Conservation (phyloP, 2,888 invertebrate species). For the Cephus pulcher region DNA sequence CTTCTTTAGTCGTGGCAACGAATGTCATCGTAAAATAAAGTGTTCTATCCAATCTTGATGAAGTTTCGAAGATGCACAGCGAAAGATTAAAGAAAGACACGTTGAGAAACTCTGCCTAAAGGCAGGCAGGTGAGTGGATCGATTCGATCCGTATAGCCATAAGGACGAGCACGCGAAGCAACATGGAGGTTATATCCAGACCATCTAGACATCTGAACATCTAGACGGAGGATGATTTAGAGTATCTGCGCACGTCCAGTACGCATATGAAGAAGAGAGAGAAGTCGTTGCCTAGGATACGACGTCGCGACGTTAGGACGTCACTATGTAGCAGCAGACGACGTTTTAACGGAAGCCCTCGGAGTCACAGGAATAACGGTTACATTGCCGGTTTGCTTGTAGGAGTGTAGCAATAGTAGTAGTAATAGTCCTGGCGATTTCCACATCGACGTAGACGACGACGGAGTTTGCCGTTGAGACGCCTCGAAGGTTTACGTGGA, state of each 20-base stretch:
- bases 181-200: neutral
- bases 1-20: neutral
- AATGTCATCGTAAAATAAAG: neutral
- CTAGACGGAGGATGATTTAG: neutral
- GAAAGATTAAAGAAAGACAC: slow-evolving; percentile 6
- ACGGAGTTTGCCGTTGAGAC: neutral
- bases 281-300: slow-evolving; percentile 44
- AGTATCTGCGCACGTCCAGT: neutral
- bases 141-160: slow-evolving; percentile 28
- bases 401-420: neutral
- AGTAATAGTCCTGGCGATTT: neutral
- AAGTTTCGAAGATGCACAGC: neutral
- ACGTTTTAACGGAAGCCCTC: neutral
- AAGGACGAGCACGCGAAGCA: neutral
- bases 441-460: neutral
- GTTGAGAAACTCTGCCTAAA: slow-evolving; percentile 26
- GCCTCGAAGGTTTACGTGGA: neutral
- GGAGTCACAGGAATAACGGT: neutral
- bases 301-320: slow-evolving; percentile 10
- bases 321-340: neutral
- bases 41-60: neutral
- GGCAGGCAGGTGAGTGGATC: slow-evolving; percentile 42
- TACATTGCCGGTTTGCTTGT: neutral
- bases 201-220: too few species aligned
- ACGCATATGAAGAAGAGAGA: neutral